Conservation (phyloP, 35 echinoderm and acorn worm species). For the Chiridota heheva region DNA sequence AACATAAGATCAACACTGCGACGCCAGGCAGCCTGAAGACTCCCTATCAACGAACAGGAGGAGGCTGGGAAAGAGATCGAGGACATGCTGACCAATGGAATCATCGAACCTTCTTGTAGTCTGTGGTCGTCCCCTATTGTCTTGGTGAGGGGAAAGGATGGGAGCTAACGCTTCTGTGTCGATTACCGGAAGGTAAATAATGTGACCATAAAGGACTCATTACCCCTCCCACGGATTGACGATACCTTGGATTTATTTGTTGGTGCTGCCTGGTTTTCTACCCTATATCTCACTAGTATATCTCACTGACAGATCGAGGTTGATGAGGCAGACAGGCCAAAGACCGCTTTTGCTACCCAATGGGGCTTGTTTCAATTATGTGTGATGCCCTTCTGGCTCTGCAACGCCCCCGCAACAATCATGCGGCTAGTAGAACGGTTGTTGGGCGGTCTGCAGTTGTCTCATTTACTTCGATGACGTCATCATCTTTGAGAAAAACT, state of each 20-base stretch:
- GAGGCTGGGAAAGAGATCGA: slow-evolving; percentile 16
- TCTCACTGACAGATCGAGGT: slow-evolving; percentile 52
- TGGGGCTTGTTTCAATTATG: slow-evolving; percentile 17
- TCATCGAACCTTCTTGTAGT: background rate
- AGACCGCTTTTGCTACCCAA: slow-evolving; percentile 43
- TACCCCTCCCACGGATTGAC: slow-evolving; percentile 9
- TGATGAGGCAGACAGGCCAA: slow-evolving; percentile 20
- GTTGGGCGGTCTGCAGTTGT: slow-evolving; percentile 14
- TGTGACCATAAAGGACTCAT: slow-evolving; percentile 22
- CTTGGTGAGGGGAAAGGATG: slow-evolving; percentile 37
- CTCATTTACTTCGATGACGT: slow-evolving; percentile 26
- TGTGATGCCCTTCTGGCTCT: slow-evolving; percentile 53
- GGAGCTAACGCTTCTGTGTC: slow-evolving; percentile 22
- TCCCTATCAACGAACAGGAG: background rate
- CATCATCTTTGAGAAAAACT: background rate
- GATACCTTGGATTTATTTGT: slow-evolving; percentile 28
- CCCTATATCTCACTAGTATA: slow-evolving; percentile 10
- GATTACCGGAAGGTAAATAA: slow-evolving; percentile 34
- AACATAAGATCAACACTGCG: slow-evolving; percentile 27
- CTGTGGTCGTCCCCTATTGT: slow-evolving; percentile 28
- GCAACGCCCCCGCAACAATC: slow-evolving; percentile 29
- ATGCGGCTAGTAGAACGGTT: slow-evolving; percentile 39
- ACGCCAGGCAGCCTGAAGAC: background rate
- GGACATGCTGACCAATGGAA: slow-evolving; percentile 5
- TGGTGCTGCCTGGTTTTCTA: slow-evolving; percentile 49